Evolutionary conservation across 2,113 vertebrate genomes (phyloP), one percentile per base, ranked within the genome.

Genomic region (Nycticryphes semicollaris): DNA sequence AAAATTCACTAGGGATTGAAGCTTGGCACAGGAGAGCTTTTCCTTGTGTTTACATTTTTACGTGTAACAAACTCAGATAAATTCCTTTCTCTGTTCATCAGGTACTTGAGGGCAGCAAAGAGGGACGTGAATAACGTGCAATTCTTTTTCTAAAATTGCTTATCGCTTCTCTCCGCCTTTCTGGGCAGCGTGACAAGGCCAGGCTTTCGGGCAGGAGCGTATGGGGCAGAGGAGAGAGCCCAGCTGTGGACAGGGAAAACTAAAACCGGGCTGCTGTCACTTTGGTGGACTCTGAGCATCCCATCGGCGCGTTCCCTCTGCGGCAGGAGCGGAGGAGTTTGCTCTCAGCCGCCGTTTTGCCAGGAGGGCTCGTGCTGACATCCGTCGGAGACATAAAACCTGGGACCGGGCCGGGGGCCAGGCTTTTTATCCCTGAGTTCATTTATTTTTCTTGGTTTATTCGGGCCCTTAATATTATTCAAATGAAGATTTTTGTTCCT

Each of bases 371-470:
- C 17, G 1, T 51, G 92, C 91, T 92, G 83, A 75, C 86, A 83
- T 64, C 77, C 67, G 3, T 69, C 17, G 1, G 75, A 93, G 86
- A 70, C 83, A 56, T 3, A 48, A 88, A 88, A 94, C 83, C 86
- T 59, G 62, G 67, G 66, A 1, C 23, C 4, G 41, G 87, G 81
- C 22, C 2, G 3, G 1, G 3, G 35, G 73, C 94, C 90, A 94
- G 88, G 60, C 88, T 87, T 84, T 76, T 90, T 56, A 83, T 87
- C 77, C 95, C 69, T 81, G 81, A 89, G 41, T 94, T 94, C 41
- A 87, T 91, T 74, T 89, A n/a, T 96, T 95, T 94, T 43, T 51
- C 85, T 92, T 95, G 93, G 88, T 84, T 93, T 95, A 33, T 93
- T 77, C 43, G 2, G 41, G 11, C 41, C 56, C 37, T 78, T 67